Base-by-base conservation (phyloP, 2,797 vertebrate species). In the Pantherophis vulpinus region DNA sequence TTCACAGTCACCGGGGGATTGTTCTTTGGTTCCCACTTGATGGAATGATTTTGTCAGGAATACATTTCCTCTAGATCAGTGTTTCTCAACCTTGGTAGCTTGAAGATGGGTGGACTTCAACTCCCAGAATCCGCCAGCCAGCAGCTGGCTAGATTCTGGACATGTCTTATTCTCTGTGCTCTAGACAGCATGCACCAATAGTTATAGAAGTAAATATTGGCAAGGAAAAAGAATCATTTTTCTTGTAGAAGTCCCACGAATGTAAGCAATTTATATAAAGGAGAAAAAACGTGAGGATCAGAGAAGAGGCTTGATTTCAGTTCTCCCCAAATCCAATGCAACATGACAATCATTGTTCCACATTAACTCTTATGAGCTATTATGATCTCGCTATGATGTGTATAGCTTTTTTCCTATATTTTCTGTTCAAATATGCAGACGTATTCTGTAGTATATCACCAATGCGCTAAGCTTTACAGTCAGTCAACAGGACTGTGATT, bases 1-100 rank as follows among this genome's bases (percentile, higher is more conserved):
- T 91, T 93, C 32, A 25, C 60, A 88, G 42, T 47, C 63, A 59
- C 23, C 14, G 29, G 63, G 42, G 63, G 37, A 32, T 9, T 74
- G 79, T 32, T 32, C 55, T 88, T 91, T 88, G 55, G 60, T 91
- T 79, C 86, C 42, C 29, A 9, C 90, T 91, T 88, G 42, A 60
- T 88, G 92, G 90, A 87, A 88, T 91, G 37, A 54, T 91, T 87
- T 74, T 29, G 11, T 74, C 86, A 29, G 25, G 37, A 60, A 93
- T 29, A n/a, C 42, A 37, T 37, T 88, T 59, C 86, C 60, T 93
- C 79, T 58, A 32, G 42, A 93, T 91, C 42, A 42, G 42, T 42
- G 42, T 42, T 42, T 42, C 42, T 42, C 42, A 42, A 42, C 42
- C 42, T 42, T 42, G 42, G 42, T 3, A 42, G 42, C 42, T 42